Conservation (phyloP, 92 coral and sea anemone species). For the Parazoanthus atlanticus region DNA sequence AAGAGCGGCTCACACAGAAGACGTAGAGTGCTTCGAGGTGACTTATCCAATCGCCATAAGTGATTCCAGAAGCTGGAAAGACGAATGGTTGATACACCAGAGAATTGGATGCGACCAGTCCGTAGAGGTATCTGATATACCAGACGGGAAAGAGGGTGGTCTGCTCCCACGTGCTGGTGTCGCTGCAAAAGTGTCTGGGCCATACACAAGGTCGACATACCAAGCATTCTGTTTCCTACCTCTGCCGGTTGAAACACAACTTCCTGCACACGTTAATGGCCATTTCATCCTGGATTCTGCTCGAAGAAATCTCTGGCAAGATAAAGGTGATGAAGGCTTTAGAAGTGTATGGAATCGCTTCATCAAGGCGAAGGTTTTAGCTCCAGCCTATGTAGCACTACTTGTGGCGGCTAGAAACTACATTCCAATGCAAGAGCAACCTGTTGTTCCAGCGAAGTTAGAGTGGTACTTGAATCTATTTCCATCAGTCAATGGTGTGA, state of each 20-base stretch:
- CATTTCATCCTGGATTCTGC: conserved; percentile 88
- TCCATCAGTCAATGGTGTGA: conserved; percentile 14
- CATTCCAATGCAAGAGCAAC: conserved; percentile 33
- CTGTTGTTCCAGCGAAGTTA: not conserved
- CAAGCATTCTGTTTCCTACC: conserved; percentile 87
- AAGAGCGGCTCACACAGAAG: conserved; percentile 46
- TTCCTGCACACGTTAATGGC: conserved; percentile 95
- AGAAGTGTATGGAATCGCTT: conserved; percentile 76
- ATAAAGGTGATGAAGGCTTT: conserved; percentile 52
- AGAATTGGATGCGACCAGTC: conserved; percentile 50
- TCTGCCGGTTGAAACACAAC: conserved; percentile 67
- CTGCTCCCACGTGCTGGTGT: conserved; percentile 94
- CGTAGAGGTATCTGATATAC: conserved; percentile 38
- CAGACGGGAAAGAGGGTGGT: conserved; percentile 69
- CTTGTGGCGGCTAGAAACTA: conserved; percentile 64
- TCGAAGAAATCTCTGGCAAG: conserved; percentile 86
- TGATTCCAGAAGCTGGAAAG: conserved; percentile 41
- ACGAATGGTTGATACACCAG: conserved; percentile 83
- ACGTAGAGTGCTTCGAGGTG: conserved; percentile 60
- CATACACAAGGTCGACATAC: not conserved
- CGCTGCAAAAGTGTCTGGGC: conserved; percentile 63
- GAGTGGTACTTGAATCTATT: conserved; percentile 20
- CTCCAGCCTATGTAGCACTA: conserved; percentile 69
- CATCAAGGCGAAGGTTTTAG: conserved; percentile 64
- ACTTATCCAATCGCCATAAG: conserved; percentile 65